Conservation (phyloP, 2,888 invertebrate genomes). For the Drosophila setosimentum region DNA sequence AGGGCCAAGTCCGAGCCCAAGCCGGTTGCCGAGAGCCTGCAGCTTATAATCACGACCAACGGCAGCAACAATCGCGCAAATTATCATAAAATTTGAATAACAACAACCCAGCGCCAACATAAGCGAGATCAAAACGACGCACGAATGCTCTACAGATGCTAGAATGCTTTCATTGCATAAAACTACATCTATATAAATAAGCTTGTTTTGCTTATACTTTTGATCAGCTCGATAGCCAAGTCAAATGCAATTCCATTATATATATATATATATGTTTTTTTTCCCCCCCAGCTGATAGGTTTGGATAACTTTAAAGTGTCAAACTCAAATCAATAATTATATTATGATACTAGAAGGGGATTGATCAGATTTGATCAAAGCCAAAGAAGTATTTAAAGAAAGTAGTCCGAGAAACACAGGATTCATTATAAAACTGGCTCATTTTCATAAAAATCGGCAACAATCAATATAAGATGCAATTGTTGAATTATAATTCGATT, state of each 20-base stretch:
- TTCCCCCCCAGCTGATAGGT: neutral
- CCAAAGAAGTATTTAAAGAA: neutral
- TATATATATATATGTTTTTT: neutral
- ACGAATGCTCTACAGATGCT: slow-evolving; percentile 6
- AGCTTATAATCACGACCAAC: slow-evolving; percentile 58
- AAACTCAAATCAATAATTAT: neutral
- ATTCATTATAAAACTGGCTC: neutral
- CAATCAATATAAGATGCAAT: neutral
- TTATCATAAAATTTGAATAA: slow-evolving; percentile 70
- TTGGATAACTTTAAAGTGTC: neutral
- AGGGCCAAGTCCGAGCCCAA: neutral
- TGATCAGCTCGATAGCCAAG: neutral
- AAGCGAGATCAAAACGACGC: neutral
- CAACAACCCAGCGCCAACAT: slow-evolving; percentile 41
- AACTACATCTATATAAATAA: neutral
- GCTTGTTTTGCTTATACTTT: neutral
- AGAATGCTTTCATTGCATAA: neutral
- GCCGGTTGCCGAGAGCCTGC: slow-evolving; percentile 14
- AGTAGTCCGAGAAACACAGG: neutral
- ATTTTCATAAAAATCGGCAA: neutral
- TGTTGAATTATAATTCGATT: neutral
- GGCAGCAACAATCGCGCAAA: slow-evolving; percentile 58
- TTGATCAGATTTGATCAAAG: neutral
- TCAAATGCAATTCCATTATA: no score
- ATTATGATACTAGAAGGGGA: neutral